phyloP scores from a whole-genome alignment of 2,113 vertebrate genomes.

The Capra hircus region DNA sequence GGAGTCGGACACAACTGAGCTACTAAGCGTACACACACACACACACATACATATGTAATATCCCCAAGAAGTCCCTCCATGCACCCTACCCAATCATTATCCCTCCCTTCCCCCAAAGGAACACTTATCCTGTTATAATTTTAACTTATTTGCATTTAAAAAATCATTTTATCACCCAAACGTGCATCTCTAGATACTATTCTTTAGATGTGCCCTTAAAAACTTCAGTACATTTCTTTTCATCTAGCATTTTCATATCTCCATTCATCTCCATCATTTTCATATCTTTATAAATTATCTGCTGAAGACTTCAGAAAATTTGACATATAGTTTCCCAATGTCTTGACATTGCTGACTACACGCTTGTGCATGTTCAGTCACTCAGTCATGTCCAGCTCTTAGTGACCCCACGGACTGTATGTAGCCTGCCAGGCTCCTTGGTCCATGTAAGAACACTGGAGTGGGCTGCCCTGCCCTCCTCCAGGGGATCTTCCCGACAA shows the following conservation, averaged over 20 bases:
- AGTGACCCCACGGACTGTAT: background rate
- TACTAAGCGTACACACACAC: background rate
- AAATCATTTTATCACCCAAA: background rate
- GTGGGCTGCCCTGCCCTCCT: background rate
- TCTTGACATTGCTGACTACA: background rate
- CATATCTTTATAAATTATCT: background rate
- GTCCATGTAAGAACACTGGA: background rate
- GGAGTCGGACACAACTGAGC: background rate
- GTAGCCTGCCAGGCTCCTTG: background rate
- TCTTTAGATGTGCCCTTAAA: background rate
- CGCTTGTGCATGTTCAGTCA: rapidly evolving
- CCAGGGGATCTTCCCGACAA: background rate
- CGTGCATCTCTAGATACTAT: background rate
- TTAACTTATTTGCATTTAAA: background rate
- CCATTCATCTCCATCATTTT: background rate
- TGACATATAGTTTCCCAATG: background rate
- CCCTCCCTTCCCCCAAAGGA: background rate
- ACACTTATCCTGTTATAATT: background rate
- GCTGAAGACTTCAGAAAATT: background rate
- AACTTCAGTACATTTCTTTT: background rate
- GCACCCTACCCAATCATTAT: background rate
- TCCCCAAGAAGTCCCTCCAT: background rate
- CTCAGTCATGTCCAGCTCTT: background rate
- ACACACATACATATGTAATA: background rate
- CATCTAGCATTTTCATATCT: background rate